Base-by-base conservation (phyloP, 2,888 invertebrate species). In the Dioctria linearis region DNA sequence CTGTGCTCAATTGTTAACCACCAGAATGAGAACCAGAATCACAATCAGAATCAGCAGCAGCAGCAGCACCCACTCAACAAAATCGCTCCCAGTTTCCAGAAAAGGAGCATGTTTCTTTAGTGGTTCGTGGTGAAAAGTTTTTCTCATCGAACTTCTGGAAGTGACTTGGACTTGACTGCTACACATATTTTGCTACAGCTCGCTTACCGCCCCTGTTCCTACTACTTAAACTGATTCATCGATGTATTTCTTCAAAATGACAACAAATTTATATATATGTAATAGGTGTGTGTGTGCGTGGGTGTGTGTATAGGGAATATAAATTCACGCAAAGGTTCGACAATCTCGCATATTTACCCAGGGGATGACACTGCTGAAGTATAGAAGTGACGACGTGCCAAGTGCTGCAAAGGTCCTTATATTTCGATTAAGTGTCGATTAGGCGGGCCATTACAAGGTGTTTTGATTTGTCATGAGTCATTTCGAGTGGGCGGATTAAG, bases 401-500 rank as follows among this genome's bases (percentile, higher is more conserved):
- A 63, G 51, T 75, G 78, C 49, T 13, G 63, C 5, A 65, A 25
- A 81, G 61, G 66, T 81, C 71, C 73, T 78, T 81, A 78, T 78
- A 71, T 78, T 81, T 65, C 78, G 81, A 71, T 81, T 81, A 81
- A 81, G 81, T 78, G 80, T 46, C 78, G 80, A 81, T 81, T 81
- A 81, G 80, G 80, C 63, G 25, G 57, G 65, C 73, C 65, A 78
- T 81, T 81, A 81, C 78, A 63, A 71, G 81, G 81, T 79, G 81
- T 81, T 81, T 78, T 81, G 78, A 81, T 81, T 81, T 81, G 81
- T 81, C 71, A 78, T 81, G 71, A 63, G 73, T 54, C 65, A 78
- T 57, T 78, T 69, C 25, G 69, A 65, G 78, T 71, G 73, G 78
- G 73, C 81, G 71, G 81, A 81, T 81, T 81, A 81, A 81, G 78